phyloP scores from a whole-genome alignment of 1,140 invertebrate species.

The Paracyclopina nana region DNA sequence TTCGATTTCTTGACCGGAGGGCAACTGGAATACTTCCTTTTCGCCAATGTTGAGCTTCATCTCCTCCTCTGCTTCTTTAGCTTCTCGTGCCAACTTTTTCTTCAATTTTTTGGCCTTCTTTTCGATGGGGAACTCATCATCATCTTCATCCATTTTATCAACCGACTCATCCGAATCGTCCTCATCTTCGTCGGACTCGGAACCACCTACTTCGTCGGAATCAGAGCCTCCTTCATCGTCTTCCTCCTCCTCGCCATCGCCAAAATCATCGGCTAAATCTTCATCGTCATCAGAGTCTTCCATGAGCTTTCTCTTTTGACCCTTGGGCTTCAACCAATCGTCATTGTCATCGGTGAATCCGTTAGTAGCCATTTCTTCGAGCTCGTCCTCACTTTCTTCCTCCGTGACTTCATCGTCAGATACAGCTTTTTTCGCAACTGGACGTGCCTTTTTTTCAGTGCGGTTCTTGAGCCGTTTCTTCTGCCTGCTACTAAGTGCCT shows the following conservation, averaged over 20 bases:
- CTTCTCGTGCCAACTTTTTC: slow-evolving; percentile 44
- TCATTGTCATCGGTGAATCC: slow-evolving; percentile 47
- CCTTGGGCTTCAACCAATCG: slow-evolving; percentile 37
- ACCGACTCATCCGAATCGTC: slow-evolving; percentile 27
- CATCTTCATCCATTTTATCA: slow-evolving; percentile 19
- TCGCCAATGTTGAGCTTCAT: slow-evolving; percentile 45
- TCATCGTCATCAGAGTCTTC: slow-evolving; percentile 30
- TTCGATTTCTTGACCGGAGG: slow-evolving; percentile 44
- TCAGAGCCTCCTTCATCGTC: slow-evolving; percentile 31
- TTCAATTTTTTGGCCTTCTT: slow-evolving; percentile 57
- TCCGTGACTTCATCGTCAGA: slow-evolving; percentile 36
- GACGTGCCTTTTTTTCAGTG: slow-evolving; percentile 32
- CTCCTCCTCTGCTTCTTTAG: slow-evolving; percentile 41
- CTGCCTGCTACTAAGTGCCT: not conserved
- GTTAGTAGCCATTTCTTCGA: slow-evolving; percentile 23
- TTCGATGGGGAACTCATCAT: slow-evolving; percentile 62
- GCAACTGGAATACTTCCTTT: slow-evolving; percentile 52
- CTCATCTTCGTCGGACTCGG: slow-evolving; percentile 24
- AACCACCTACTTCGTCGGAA: slow-evolving; percentile 36
- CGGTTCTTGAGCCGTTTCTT: slow-evolving; percentile 29
- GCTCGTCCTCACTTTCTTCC: slow-evolving; percentile 30
- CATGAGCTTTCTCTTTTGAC: slow-evolving; percentile 21
- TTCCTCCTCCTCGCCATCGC: slow-evolving; percentile 25
- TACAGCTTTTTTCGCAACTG: slow-evolving; percentile 44
- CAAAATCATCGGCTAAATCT: slow-evolving; percentile 26